These are phyloP conservation scores for Sardinella longiceps DNA, from an alignment of 2,797 vertebrate species.

Conservation along the genomic window DNA sequence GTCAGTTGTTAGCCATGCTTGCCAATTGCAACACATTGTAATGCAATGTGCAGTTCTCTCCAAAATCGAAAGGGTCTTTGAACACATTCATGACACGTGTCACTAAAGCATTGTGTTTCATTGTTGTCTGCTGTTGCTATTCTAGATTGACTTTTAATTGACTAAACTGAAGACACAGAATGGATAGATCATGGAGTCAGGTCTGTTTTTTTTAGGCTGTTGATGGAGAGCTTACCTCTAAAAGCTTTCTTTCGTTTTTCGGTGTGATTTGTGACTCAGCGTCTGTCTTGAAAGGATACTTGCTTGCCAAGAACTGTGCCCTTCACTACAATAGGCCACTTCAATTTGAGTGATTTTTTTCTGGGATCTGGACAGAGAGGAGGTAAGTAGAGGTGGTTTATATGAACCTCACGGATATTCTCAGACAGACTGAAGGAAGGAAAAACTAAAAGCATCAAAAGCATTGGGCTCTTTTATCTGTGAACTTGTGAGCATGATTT, in stretches of 20 bases:
- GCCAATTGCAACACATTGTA: no score
- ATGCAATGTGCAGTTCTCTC: no score
- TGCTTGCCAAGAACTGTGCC: neutral
- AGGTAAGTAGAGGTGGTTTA: neutral
- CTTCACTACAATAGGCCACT: neutral
- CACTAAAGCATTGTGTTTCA: neutral
- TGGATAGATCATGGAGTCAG: neutral
- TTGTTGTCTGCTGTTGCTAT: neutral
- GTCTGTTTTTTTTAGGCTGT: neutral
- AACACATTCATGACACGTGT: neutral
- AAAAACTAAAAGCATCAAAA: neutral
- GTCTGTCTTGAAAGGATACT: neutral
- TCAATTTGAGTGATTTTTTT: neutral
- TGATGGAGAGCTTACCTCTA: constrained; percentile 13
- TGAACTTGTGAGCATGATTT: no score
- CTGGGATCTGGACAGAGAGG: neutral
- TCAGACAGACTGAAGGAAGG: neutral
- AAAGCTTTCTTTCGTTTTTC: neutral
- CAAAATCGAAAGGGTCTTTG: no score
- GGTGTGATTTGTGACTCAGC: constrained; percentile 5
- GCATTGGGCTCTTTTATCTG: neutral
- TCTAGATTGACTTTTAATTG: neutral
- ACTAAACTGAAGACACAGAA: neutral
- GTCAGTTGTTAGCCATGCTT: no score
- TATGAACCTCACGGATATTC: neutral